Evolutionary conservation across 2,888 invertebrate genomes (phyloP).

Genomic region (Chydorus sphaericus): DNA sequence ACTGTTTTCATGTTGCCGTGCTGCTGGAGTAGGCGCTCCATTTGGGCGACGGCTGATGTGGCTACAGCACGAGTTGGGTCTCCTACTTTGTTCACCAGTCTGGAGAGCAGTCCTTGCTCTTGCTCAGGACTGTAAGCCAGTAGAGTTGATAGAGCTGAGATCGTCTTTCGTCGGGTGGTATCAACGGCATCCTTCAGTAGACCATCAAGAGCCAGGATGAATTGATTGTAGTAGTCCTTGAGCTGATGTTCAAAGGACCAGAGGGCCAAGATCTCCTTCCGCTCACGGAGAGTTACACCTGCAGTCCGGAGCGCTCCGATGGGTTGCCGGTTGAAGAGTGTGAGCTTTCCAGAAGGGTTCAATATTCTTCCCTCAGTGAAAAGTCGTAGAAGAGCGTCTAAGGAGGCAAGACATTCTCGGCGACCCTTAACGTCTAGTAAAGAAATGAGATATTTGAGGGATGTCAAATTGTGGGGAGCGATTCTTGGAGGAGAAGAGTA

Average conservation of each 20-base stretch:
- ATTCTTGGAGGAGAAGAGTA: slow-evolving; percentile 63
- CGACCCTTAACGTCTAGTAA: slow-evolving; percentile 64
- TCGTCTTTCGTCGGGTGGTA: slow-evolving; percentile 62
- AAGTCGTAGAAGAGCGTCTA: slow-evolving; percentile 11
- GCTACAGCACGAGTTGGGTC: slow-evolving; percentile 81
- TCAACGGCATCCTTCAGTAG: slow-evolving; percentile 66
- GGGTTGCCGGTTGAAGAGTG: slow-evolving; percentile 48
- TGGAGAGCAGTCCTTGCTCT: slow-evolving; percentile 56
- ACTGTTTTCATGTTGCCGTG: slow-evolving; percentile 87
- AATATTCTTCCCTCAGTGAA: slow-evolving; percentile 34
- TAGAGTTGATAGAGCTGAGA: slow-evolving; percentile 55
- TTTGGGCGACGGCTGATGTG: slow-evolving; percentile 69
- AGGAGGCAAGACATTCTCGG: slow-evolving; percentile 38
- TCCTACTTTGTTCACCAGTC: slow-evolving; percentile 86
- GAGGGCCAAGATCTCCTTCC: slow-evolving; percentile 47
- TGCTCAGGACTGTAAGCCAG: slow-evolving; percentile 66
- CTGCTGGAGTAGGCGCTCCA: slow-evolving; percentile 61
- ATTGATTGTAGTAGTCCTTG: slow-evolving; percentile 53
- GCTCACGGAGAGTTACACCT: slow-evolving; percentile 40
- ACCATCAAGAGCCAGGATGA: slow-evolving; percentile 52
- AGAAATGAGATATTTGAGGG: slow-evolving; percentile 51
- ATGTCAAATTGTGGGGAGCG: slow-evolving; percentile 57
- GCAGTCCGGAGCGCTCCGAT: slow-evolving; percentile 37
- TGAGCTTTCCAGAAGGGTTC: slow-evolving; percentile 46
- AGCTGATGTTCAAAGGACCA: slow-evolving; percentile 87